Percentiles rank a stretch among this genome's conserved stretches.
These are phyloP conservation scores for Chymomyza costata DNA, from an alignment of 1,140 invertebrate species.

Conservation along the genomic window DNA sequence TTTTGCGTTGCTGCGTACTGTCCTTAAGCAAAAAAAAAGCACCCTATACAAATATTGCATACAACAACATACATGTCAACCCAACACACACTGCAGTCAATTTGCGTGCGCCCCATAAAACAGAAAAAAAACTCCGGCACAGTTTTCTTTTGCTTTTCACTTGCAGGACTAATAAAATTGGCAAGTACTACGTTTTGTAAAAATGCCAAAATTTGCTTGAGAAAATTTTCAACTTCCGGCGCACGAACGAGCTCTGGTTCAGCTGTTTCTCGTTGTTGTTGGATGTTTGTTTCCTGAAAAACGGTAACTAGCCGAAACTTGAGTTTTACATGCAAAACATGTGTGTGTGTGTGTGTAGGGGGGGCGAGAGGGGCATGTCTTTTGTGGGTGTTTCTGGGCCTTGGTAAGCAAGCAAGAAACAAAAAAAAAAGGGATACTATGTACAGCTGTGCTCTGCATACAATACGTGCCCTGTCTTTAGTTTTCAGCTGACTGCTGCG, in stretches of 20 bases:
- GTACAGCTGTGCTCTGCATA: too few relatives aligned
- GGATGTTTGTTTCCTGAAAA: slow-evolving; percentile 34
- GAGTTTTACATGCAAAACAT: slow-evolving; percentile 64
- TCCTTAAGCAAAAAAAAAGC: too few relatives aligned
- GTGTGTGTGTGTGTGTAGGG: slow-evolving; percentile 34
- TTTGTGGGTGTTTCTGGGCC: too few relatives aligned
- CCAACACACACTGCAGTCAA: too few relatives aligned
- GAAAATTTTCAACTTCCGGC: slow-evolving; percentile 58
- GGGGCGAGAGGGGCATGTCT: too few relatives aligned
- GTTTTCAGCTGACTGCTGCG: too few relatives aligned
- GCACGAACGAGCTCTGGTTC: slow-evolving; percentile 27
- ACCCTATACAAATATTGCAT: too few relatives aligned
- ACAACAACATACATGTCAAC: too few relatives aligned
- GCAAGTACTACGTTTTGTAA: slow-evolving; percentile 64
- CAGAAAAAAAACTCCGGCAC: not conserved
- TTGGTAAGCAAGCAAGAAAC: too few relatives aligned
- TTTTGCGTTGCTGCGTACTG: too few relatives aligned
- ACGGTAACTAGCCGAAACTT: slow-evolving; percentile 13
- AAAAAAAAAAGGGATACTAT: too few relatives aligned
- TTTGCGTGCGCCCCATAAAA: not conserved
- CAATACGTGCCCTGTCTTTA: too few relatives aligned
- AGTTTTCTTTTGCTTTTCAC: slow-evolving; percentile 1
- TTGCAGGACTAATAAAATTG: slow-evolving; percentile 45
- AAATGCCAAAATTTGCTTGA: slow-evolving; percentile 64
- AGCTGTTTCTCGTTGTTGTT: slow-evolving; percentile 3